phyloP scores from a whole-genome alignment of 1,140 invertebrate species.

The Goniozus legneri region DNA sequence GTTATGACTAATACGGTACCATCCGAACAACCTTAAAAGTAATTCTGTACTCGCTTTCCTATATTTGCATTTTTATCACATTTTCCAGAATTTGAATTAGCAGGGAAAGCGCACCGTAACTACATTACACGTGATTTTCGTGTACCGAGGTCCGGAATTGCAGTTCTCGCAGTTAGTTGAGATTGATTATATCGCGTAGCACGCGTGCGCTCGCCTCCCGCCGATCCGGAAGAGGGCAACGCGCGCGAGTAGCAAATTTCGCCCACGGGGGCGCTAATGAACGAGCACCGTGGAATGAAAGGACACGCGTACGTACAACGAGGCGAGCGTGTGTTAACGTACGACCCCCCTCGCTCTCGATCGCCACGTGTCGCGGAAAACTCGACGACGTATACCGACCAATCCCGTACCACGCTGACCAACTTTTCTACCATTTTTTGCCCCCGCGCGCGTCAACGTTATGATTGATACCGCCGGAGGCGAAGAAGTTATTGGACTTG shows the following conservation, averaged over 20 bases:
- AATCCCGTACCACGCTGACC: conserved; percentile 8
- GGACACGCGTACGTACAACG: conserved; percentile 5
- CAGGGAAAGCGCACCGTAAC: no score
- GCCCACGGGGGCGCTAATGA: conserved; percentile 27
- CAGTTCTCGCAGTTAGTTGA: no score
- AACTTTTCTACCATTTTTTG: conserved; percentile 13
- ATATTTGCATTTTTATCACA: no score
- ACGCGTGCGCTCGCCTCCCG: conserved; percentile 15
- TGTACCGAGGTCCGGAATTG: no score
- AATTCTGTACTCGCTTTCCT: no score
- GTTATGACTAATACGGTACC: no score
- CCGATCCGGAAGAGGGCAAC: conserved; percentile 14
- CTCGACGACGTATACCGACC: conserved; percentile 1
- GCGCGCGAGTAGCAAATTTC: conserved; percentile 19
- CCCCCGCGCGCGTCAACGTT: neutral
- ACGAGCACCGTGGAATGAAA: conserved; percentile 19
- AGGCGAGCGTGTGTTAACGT: conserved; percentile 10
- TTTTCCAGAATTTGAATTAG: no score
- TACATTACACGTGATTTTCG: no score
- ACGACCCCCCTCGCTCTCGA: conserved; percentile 25
- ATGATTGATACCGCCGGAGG: conserved; percentile 21
- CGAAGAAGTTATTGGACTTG: no score
- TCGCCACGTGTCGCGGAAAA: conserved; percentile 29
- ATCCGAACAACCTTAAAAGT: no score
- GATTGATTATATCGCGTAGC: conserved; percentile 21